A percentile compares a stretch with the other conserved stretches of the same genome.
Conservation (phyloP, 2,888 invertebrate species). For the Spicauda simplicius region DNA sequence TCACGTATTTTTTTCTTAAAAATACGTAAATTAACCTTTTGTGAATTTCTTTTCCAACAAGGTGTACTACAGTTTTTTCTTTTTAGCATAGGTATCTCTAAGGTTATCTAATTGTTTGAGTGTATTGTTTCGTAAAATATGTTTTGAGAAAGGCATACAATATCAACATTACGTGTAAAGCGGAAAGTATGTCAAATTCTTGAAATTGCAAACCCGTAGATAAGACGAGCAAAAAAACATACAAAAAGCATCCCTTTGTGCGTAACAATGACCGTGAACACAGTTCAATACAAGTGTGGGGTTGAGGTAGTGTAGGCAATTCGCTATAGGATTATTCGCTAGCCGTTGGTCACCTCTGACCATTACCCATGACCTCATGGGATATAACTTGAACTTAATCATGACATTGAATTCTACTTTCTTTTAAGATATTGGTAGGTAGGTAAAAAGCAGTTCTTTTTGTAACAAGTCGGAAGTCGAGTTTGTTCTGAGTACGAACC, state of each 20-base stretch:
- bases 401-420: slow-evolving; percentile 36
- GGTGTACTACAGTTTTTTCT: neutral
- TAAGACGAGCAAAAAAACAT: slow-evolving; percentile 1
- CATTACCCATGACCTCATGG: slow-evolving; percentile 73
- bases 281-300: slow-evolving; percentile 41
- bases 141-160: neutral
- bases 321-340: slow-evolving; percentile 52
- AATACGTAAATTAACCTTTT: neutral
- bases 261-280: slow-evolving; percentile 6
- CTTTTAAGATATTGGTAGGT: neutral
- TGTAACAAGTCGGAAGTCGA: neutral
- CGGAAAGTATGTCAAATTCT: slow-evolving; percentile 4
- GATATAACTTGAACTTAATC: slow-evolving; percentile 59
- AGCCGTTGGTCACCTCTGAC: slow-evolving; percentile 82
- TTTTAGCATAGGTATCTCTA: neutral
- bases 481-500: too few relatives aligned
- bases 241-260: slow-evolving; percentile 24
- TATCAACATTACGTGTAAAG: slow-evolving; percentile 6
- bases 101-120: neutral
- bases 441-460: too few relatives aligned
- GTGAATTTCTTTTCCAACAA: neutral
- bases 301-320: slow-evolving; percentile 51
- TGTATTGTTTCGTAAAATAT: neutral
- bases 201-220: slow-evolving; percentile 7
- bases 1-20: neutral